Evolutionary conservation across 2,113 vertebrate species (phyloP).

Genomic region (Thalassarche chlororhynchos): DNA sequence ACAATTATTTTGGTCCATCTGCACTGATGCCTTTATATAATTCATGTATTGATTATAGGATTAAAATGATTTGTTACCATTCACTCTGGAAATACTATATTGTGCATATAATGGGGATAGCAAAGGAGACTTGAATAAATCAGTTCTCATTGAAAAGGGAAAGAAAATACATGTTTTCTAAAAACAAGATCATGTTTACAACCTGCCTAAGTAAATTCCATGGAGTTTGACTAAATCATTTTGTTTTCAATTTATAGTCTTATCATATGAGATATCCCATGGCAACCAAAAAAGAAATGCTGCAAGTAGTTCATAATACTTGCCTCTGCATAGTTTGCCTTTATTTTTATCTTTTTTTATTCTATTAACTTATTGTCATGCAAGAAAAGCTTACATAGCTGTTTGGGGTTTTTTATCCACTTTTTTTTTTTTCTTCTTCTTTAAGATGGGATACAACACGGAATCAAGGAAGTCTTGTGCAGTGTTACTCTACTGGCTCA

Average conservation of each 20-base stretch:
- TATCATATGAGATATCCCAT: neutral
- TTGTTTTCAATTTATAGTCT: neutral
- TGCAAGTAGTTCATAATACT: neutral
- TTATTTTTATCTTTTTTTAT: neutral
- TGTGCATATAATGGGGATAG: neutral
- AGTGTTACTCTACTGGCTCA: neutral
- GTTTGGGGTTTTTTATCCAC: neutral
- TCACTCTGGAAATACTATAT: neutral
- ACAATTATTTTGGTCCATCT: conserved; percentile 87
- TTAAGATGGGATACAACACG: neutral
- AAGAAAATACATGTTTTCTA: neutral
- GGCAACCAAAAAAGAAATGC: neutral
- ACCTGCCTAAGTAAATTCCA: neutral
- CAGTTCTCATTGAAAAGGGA: neutral
- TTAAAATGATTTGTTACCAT: conserved; percentile 12
- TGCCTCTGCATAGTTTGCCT: neutral
- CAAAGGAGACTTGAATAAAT: neutral
- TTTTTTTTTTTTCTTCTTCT: neutral
- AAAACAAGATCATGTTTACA: neutral
- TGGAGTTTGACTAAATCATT: neutral
- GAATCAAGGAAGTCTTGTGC: neutral
- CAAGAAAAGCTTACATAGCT: neutral
- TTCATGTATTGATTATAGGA: conserved; percentile 84
- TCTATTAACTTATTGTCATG: neutral
- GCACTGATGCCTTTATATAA: conserved; percentile 80